phyloP scores from a whole-genome alignment of 2,113 vertebrate species.

The Zosterops japonicus region DNA sequence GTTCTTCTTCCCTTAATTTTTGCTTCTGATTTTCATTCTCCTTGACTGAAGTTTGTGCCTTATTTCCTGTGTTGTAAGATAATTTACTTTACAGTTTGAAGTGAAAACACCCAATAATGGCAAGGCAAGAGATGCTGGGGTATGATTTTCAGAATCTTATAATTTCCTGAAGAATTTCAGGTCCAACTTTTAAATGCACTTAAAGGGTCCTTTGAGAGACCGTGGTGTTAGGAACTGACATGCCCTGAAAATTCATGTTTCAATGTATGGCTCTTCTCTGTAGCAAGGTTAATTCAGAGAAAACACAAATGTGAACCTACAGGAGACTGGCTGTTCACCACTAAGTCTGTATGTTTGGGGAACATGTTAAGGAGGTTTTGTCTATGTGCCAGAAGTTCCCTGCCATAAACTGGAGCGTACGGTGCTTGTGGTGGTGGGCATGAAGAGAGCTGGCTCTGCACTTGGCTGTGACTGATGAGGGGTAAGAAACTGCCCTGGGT shows the following conservation, averaged over 20 bases:
- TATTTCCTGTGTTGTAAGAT: not conserved
- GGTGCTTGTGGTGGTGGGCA: not conserved
- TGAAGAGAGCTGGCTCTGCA: not conserved
- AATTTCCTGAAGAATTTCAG: not conserved
- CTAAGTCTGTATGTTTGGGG: not conserved
- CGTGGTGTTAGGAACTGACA: not conserved
- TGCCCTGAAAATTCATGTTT: not conserved
- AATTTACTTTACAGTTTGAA: not conserved
- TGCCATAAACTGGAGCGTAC: accelerated
- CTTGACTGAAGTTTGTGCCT: not conserved
- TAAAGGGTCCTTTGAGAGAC: not conserved
- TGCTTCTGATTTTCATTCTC: not conserved
- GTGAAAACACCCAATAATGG: not conserved
- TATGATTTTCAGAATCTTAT: not conserved
- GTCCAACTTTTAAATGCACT: not conserved
- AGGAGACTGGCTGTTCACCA: not conserved
- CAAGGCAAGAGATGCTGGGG: not conserved
- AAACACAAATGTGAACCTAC: not conserved
- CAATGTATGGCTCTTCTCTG: not conserved
- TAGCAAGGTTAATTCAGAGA: not conserved
- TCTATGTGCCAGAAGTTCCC: not conserved
- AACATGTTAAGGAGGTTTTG: not conserved
- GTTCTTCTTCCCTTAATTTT: not conserved
- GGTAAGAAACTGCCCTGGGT: not conserved
- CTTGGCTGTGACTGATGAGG: not conserved